A percentile compares a stretch with the other conserved stretches of the same genome.
phyloP scores from a whole-genome alignment of 1,140 invertebrate species.

The Brachionus plicatilis region DNA sequence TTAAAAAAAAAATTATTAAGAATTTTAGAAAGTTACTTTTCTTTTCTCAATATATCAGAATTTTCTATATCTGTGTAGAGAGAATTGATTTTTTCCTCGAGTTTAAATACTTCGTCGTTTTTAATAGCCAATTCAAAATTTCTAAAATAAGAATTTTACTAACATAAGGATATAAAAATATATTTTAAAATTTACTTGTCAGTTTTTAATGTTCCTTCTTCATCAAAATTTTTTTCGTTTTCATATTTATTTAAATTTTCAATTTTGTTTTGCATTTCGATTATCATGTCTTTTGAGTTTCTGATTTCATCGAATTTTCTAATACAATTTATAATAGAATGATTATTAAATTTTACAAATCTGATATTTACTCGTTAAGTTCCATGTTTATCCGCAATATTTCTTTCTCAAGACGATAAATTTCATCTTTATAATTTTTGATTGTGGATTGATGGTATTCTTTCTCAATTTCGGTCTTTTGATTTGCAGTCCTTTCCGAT shows the following conservation, averaged over 20 bases:
- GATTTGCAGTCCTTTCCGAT: background rate
- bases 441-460: background rate
- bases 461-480: background rate
- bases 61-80: background rate
- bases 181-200: background rate
- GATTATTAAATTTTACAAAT: background rate
- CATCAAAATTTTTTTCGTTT: background rate
- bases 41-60: background rate
- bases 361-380: background rate
- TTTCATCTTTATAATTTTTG: background rate
- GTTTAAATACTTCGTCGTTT: background rate
- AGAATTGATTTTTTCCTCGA: background rate
- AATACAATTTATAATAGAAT: background rate
- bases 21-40: background rate
- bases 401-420: background rate
- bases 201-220: background rate
- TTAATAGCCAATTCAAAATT: background rate
- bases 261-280: background rate
- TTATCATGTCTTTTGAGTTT: background rate
- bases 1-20: background rate
- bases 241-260: background rate
- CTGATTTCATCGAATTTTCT: background rate
- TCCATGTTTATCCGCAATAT: background rate
- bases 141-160: background rate
- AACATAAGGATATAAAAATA: background rate